Base-by-base conservation (phyloP, 2,797 vertebrate genomes). In the Fundulus diaphanus region DNA sequence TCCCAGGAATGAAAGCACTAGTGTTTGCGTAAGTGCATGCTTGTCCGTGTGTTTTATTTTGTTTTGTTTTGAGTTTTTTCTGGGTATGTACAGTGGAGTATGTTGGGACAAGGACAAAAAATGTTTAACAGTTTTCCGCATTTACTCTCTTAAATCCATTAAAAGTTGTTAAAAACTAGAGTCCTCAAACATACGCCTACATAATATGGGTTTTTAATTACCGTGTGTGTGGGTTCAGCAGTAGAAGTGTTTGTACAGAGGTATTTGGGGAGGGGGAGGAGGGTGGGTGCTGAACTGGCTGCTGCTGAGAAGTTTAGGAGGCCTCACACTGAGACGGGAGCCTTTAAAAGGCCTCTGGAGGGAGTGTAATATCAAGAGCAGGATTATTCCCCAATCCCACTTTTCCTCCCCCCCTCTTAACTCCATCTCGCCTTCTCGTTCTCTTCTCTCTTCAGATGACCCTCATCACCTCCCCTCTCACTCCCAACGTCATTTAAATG, bases 331-430 rank as follows among this genome's bases (percentile, higher is more conserved):
- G 91, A 90, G 91, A 95, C 94, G 93, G 90, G 93, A 95, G 92
- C 95, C 95, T 94, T 96, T 97, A 95, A 93, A 96, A 95, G 88
- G 91, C 94, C 95, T 97, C 95, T 93, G 91, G 95, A 96, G 95
- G 92, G 94, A 96, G 93, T 96, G 96, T 94, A 96, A 96, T 94
- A 95, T 94, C 95, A 97, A 95, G 94, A 94, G 92, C 90, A 94
- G 95, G 95, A 96, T 96, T 97, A 96, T 94, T 95, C 94, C 91
- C 89, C 87, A 89, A 91, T 94, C 91, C 92, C 92, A 92, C 86
- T 87, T 87, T 90, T 87, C 87, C 88, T 83, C 18, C n/a, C 35
- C 87, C 88, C 85, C 85, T 5, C 67, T 78, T 79, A 77, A 79
- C 84, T 84, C 81, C 85, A 82, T 83, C 80, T 79, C 82, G 70